phyloP scores from a whole-genome alignment of 2,888 invertebrate genomes.

The Pristionchus fissidentatus region DNA sequence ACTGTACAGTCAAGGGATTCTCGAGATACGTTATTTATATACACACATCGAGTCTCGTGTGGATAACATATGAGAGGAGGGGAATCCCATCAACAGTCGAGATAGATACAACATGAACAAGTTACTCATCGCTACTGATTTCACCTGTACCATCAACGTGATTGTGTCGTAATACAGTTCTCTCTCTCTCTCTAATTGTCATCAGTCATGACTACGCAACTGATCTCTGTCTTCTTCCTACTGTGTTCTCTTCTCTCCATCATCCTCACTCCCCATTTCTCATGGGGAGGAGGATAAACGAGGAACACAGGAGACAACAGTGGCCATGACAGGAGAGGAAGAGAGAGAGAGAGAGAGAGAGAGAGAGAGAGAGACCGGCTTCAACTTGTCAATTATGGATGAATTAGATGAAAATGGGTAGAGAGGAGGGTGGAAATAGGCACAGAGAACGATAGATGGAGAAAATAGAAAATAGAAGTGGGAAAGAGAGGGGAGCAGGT shows the following conservation, averaged over 20 bases:
- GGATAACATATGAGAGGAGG: no score
- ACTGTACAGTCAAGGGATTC: not conserved
- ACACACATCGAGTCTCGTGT: no score
- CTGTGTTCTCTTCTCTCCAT: not conserved
- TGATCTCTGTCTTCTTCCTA: not conserved
- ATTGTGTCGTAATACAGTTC: no score
- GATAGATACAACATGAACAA: no score
- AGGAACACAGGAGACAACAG: not conserved
- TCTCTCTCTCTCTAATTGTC: not conserved
- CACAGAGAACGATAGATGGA: conserved; percentile 14
- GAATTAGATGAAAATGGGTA: conserved; percentile 17
- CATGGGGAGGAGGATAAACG: no score
- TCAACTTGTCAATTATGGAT: not conserved
- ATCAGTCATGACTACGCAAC: not conserved
- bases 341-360: not conserved
- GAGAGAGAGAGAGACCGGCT: not conserved
- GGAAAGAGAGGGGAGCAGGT: not conserved
- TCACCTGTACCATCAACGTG: no score
- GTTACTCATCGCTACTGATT: no score
- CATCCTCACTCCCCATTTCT: not conserved
- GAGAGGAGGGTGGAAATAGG: not conserved
- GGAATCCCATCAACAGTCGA: no score
- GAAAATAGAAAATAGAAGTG: not conserved
- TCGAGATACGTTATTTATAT: no score
- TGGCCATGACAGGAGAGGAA: not conserved